Conservation (phyloP, 2,797 vertebrate genomes). For the Capromys pilorides region DNA sequence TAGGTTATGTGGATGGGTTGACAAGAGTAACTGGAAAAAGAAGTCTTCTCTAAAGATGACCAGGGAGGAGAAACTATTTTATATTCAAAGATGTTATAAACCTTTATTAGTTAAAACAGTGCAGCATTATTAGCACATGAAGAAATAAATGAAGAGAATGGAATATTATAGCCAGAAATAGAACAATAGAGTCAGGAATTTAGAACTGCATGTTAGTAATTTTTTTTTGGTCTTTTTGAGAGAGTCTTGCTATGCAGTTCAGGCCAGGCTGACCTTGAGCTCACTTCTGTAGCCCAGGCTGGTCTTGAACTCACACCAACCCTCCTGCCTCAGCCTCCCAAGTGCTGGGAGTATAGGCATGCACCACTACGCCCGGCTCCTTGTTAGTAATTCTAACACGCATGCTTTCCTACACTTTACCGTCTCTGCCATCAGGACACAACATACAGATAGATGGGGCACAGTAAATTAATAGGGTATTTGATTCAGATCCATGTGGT, state of each 20-base stretch:
- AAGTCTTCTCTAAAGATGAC: neutral
- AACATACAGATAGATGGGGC: neutral
- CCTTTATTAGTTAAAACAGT: slow-evolving; percentile 10
- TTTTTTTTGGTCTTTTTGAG: no score
- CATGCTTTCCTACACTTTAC: neutral
- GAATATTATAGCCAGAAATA: slow-evolving; percentile 8
- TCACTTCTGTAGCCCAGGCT: no score
- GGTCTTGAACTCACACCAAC: no score
- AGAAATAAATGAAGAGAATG: neutral
- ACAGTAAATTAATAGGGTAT: neutral
- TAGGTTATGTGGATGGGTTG: neutral
- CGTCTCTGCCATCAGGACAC: neutral
- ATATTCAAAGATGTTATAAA: slow-evolving; percentile 2
- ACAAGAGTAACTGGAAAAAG: neutral
- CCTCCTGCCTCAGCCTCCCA: no score
- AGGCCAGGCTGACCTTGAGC: no score
- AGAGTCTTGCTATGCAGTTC: no score
- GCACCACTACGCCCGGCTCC: no score
- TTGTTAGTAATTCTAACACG: slow-evolving; percentile 12
- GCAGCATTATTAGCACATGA: neutral
- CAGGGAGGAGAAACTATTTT: neutral
- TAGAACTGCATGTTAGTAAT: neutral
- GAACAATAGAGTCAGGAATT: no score
- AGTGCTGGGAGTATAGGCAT: no score
- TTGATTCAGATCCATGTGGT: neutral